Percentiles rank a stretch among this genome's conserved stretches.
phyloP scores from a whole-genome alignment of 1,140 invertebrate genomes.

The Nephotettix cincticeps region DNA sequence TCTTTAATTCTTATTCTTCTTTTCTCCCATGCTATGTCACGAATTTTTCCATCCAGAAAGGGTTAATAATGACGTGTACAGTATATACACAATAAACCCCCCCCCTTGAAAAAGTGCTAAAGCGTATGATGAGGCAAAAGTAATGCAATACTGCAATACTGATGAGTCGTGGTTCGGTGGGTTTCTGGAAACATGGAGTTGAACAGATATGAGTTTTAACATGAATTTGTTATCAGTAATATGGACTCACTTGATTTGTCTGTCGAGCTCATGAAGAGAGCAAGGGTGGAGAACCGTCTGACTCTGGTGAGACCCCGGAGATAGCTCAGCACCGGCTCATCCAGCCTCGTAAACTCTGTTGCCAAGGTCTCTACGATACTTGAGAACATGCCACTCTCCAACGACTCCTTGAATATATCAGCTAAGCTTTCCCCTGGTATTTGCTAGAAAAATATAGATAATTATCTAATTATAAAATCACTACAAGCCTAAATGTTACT shows the following conservation, averaged over 20 bases:
- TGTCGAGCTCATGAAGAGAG: constrained; percentile 47
- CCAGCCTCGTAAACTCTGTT: constrained; percentile 35
- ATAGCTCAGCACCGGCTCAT: constrained; percentile 44
- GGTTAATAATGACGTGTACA: too few species aligned
- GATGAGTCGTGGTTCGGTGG: too few species aligned
- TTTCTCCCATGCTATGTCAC: too few species aligned
- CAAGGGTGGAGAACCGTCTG: constrained; percentile 43
- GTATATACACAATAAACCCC: too few species aligned
- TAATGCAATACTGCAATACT: too few species aligned
- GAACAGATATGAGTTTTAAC: too few species aligned
- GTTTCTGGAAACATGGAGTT: too few species aligned
- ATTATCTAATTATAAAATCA: constrained; percentile 42
- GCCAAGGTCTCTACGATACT: constrained; percentile 53
- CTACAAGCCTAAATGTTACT: constrained; percentile 46
- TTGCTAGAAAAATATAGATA: constrained; percentile 49
- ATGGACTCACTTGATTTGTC: constrained; percentile 50
- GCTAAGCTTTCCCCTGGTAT: constrained; percentile 53
- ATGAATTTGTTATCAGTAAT: too few species aligned
- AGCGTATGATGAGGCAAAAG: too few species aligned
- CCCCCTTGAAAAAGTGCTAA: too few species aligned
- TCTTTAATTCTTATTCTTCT: too few species aligned
- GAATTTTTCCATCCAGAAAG: too few species aligned
- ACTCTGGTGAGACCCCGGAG: constrained; percentile 42
- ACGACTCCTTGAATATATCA: constrained; percentile 57
- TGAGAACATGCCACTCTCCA: constrained; percentile 58